Percentiles rank a stretch among this genome's conserved stretches.
These are phyloP conservation scores for Leptopilina drosophilae DNA, from an alignment of 2,888 invertebrate genomes.

Conservation along the genomic window DNA sequence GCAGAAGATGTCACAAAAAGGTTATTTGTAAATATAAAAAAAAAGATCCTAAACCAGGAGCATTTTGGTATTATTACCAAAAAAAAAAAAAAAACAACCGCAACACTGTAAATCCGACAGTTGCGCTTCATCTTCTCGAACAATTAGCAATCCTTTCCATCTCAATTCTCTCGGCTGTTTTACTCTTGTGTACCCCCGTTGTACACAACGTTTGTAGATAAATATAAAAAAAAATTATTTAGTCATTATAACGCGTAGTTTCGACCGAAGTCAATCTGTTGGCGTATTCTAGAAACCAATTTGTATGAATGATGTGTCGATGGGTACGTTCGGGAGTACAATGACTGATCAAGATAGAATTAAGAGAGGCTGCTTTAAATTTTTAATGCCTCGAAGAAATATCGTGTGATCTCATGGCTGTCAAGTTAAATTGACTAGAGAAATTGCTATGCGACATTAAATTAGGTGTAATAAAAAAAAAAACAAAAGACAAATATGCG, in stretches of 20 bases:
- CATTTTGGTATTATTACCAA: background rate
- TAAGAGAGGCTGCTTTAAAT: conserved; percentile 25
- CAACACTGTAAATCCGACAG: conserved; percentile 9
- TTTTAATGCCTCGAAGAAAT: background rate
- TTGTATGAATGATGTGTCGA: conserved; percentile 47
- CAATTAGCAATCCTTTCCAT: conserved; percentile 3
- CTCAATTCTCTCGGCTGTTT: conserved; percentile 33
- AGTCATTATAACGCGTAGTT: conserved; percentile 50
- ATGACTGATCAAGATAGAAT: conserved; percentile 36
- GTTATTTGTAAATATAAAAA: conserved; percentile 25
- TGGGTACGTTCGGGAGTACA: conserved; percentile 47
- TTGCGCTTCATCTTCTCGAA: conserved; percentile 14
- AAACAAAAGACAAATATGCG: conserved; percentile 27
- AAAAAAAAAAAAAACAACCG: background rate
- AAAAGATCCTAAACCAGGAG: background rate
- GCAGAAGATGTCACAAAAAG: background rate
- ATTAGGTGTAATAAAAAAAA: conserved; percentile 40
- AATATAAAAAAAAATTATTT: conserved; percentile 44
- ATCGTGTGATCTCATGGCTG: conserved; percentile 7
- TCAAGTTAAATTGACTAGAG: conserved; percentile 17
- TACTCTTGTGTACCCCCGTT: conserved; percentile 6
- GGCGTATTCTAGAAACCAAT: conserved; percentile 48
- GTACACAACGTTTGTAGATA: conserved; percentile 55
- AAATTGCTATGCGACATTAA: conserved; percentile 15
- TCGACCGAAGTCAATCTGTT: conserved; percentile 43